Conservation (phyloP, 2,888 invertebrate species). For the Drosophila neutralis region DNA sequence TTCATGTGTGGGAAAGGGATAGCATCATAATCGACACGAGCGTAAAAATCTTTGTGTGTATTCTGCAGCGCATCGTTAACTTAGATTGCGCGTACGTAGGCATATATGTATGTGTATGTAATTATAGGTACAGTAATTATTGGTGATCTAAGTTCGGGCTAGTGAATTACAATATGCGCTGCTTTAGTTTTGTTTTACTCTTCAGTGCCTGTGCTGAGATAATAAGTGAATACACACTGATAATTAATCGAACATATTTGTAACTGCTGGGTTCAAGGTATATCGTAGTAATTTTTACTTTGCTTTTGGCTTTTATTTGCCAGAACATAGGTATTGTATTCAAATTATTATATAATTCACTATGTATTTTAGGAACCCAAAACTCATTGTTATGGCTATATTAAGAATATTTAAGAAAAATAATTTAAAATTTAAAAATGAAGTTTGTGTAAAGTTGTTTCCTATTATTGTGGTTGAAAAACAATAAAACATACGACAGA, state of each 20-base stretch:
- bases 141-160: too few species aligned
- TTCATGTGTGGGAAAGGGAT: background rate
- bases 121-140: background rate
- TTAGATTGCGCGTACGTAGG: background rate
- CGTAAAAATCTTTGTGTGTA: background rate
- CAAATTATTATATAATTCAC: background rate
- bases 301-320: background rate
- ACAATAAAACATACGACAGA: background rate
- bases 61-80: background rate
- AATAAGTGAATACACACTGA: background rate
- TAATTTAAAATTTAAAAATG: background rate
- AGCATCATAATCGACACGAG: background rate
- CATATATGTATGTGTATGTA: background rate
- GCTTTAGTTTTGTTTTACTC: background rate
- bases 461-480: background rate
- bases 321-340: background rate
- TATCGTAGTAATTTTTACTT: background rate
- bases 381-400: background rate
- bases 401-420: background rate
- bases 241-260: background rate
- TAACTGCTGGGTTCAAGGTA: background rate
- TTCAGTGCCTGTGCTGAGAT: background rate
- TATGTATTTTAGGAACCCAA: background rate
- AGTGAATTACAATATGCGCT: background rate
- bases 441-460: background rate